Base-by-base conservation (phyloP, 2,888 invertebrate species). In the Arge pagana region DNA sequence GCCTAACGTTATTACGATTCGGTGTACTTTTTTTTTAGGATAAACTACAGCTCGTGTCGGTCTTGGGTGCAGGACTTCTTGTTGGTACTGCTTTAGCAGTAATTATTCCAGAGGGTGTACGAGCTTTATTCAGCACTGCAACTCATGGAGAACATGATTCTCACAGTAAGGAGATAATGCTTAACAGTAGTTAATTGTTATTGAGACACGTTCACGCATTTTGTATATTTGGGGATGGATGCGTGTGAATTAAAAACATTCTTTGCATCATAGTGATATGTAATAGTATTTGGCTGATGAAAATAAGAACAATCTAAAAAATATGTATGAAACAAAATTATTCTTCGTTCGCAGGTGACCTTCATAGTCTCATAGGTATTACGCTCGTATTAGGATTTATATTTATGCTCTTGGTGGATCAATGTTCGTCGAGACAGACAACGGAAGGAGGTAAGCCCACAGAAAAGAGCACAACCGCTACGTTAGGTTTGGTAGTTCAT, bases 71-170 rank as follows among this genome's bases (percentile, higher is more conserved):
- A 5, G 99, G 99, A 1, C 82, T 99, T 5, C 82, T 99, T 1
- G 96, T 99, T 1, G 99, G 99, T 1, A 98, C 99, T 21, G 97
- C 99, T 0, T 77, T 99, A 24, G 92, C 96, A 4, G 98, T 99
- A 0, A 99, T 99, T 50, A 97, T 99, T 63, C 99, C 99, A 0
- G 99, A 99, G 79, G 99, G 99, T 4, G 92, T 99, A n/a, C 83
- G 95, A 53, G 87, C 93, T 0, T 72, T 94, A 42, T 87, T 81
- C 70, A 56, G 66, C 67, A 58, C 75, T 24, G 67, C 63, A 40
- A 49, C 52, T 5, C 39, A 5, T 8, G 53, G 33, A n/a, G n/a
- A 48, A 1, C 57, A 55, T 3, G 33, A 30, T 6, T n/a, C n/a
- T n/a, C n/a, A n/a, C n/a, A n/a, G n/a, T n/a, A n/a, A n/a, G n/a